These are phyloP conservation scores for Megalonaias nervosa DNA, from an alignment of 1,140 invertebrate species.

Conservation along the genomic window DNA sequence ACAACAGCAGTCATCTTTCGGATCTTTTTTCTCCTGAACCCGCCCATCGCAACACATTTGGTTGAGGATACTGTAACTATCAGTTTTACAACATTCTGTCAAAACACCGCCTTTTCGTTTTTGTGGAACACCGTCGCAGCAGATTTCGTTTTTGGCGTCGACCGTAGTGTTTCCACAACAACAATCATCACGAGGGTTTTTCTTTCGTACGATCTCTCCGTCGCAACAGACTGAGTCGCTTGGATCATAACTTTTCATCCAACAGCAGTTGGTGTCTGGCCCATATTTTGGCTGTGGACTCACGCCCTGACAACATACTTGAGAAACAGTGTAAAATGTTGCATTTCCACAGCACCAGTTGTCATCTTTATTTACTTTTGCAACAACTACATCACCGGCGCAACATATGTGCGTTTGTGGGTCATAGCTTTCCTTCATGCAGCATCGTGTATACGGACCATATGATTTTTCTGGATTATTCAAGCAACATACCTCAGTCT, in stretches of 20 bases:
- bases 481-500: constrained; percentile 29
- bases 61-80: constrained; percentile 24
- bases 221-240: constrained; percentile 19
- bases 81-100: constrained; percentile 20
- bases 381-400: constrained; percentile 10
- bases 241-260: constrained; percentile 7
- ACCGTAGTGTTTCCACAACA: constrained; percentile 34
- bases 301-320: constrained; percentile 27
- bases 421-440: constrained; percentile 21
- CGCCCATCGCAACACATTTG: constrained; percentile 23
- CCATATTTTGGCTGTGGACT: constrained; percentile 2
- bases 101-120: constrained; percentile 29
- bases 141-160: constrained; percentile 29
- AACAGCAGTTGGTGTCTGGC: constrained; percentile 11
- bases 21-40: constrained; percentile 17
- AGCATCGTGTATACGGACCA: constrained; percentile 12
- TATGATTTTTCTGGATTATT: constrained; percentile 29
- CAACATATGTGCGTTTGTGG: constrained; percentile 22
- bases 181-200: constrained; percentile 24
- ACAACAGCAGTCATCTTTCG: constrained; percentile 28
- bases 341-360: constrained; percentile 31
- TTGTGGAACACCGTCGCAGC: constrained; percentile 30
- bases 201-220: constrained; percentile 15
- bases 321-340: constrained; percentile 26
- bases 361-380: constrained; percentile 26